Base-by-base conservation (phyloP, 2,888 invertebrate species). In the Papilio gigon region DNA sequence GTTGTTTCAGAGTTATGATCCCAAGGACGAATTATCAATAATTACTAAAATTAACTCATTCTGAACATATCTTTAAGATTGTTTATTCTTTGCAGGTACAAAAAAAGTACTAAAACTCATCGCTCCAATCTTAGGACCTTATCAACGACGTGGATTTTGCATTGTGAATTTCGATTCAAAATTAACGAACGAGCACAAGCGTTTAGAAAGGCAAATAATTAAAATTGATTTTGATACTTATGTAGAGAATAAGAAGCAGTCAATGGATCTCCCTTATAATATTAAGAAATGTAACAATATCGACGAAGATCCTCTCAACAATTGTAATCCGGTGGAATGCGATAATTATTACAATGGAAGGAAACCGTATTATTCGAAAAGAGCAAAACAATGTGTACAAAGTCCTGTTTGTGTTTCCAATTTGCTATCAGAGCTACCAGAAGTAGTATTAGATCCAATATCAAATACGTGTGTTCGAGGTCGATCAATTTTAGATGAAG, bases 301-400 rank as follows among this genome's bases (percentile, higher is more conserved):
- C 1, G 89, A 90, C 22, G 82, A 89, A 75, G 87, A 90, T 59
- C 86, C 88, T 0, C 65, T 86, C 0, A 85, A 89, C 50, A 71
- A 86, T 70, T 90, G 90, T 70, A 79, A 80, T 6, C 87, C 87
- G 66, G 89, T 90, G 0, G 75, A 87, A 64, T 91, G 90, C 77
- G 89, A 88, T 12, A 71, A 73, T 4, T 78, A 80, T 80, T 89
- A 90, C 71, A 90, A 90, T 67, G 86, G 84, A 0, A 79, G 76
- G 61, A 86, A 77, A 60, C 75, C 86, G 0, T 78, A 79, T 76
- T 88, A 75, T 61, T 79, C 78, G 74, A 75, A 68, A 22, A 75
- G 75, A 20, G 68, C 73, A 2, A 84, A 81, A 70, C 77, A 81
- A 65, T 91, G 91, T 44, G 66, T 76, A 0, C 68, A 75, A 35